These are phyloP conservation scores for Aphelinus certus DNA, from an alignment of 1,140 invertebrate species.

Conservation along the genomic window DNA sequence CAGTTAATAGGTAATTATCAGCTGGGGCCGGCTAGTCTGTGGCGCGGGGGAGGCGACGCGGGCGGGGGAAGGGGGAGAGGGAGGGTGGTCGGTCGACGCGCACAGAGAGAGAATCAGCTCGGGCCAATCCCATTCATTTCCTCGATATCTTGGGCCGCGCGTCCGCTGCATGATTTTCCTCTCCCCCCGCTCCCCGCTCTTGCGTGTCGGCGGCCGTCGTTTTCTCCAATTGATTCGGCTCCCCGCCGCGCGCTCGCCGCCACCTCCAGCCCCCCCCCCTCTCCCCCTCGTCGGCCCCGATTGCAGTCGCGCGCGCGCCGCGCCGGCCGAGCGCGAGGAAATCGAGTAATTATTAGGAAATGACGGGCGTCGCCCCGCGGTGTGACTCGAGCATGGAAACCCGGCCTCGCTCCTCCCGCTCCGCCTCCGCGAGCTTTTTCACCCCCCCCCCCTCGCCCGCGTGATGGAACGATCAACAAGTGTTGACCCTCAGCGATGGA, in stretches of 20 bases:
- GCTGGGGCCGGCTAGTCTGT: not conserved
- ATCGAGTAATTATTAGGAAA: slow-evolving; percentile 64
- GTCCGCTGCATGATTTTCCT: slow-evolving; percentile 27
- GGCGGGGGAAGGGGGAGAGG: too few species aligned
- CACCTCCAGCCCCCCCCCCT: slow-evolving; percentile 17
- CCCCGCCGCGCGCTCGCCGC: not conserved
- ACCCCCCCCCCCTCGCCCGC: not conserved
- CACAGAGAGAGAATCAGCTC: slow-evolving; percentile 41
- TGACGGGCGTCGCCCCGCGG: slow-evolving; percentile 60
- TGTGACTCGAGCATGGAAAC: slow-evolving; percentile 32
- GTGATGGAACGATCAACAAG: not conserved
- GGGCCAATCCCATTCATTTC: slow-evolving; percentile 60
- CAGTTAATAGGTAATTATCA: slow-evolving; percentile 62
- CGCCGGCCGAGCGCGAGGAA: slow-evolving; percentile 48
- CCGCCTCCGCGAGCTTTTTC: not conserved
- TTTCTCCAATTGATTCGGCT: slow-evolving; percentile 56
- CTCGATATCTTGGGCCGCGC: slow-evolving; percentile 57
- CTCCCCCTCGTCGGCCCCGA: not conserved
- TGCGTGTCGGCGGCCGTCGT: slow-evolving; percentile 28
- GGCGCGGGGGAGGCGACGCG: slow-evolving; percentile 31
- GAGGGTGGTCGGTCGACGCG: too few species aligned
- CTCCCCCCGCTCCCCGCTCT: slow-evolving; percentile 16
- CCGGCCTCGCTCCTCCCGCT: slow-evolving; percentile 1
- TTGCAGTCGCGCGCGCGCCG: not conserved
- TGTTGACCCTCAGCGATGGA: not conserved